Conservation (phyloP, 2,888 invertebrate species). For the Chouioia cunea region DNA sequence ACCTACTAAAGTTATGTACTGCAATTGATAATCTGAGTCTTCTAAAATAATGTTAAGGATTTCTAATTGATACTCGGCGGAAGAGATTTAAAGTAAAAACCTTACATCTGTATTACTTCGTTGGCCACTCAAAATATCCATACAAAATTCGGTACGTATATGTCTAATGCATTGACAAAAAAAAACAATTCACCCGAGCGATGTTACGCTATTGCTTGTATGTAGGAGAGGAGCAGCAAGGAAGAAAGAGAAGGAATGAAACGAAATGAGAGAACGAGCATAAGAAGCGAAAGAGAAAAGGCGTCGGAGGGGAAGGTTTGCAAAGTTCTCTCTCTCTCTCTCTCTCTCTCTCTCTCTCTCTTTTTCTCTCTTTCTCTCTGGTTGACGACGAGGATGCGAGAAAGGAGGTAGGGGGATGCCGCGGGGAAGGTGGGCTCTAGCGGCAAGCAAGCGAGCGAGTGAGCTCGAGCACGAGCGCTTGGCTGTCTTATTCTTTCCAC, state of each 20-base stretch:
- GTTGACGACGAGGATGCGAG: conserved; percentile 21
- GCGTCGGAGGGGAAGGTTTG: conserved; percentile 26
- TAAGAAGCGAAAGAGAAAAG: conserved; percentile 33
- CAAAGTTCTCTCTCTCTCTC: conserved; percentile 20
- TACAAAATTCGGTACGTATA: too few relatives aligned
- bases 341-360: too few relatives aligned
- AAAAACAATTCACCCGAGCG: conserved; percentile 32
- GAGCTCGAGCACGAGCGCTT: conserved; percentile 52
- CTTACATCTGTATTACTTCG: too few relatives aligned
- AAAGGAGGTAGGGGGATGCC: neutral
- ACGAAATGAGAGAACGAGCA: conserved; percentile 23
- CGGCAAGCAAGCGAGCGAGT: conserved; percentile 29
- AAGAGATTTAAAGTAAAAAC: too few relatives aligned
- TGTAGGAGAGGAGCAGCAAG: neutral
- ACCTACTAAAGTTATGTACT: too few relatives aligned
- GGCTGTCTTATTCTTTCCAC: conserved; percentile 69
- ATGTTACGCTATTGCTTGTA: conserved; percentile 17
- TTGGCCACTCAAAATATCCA: too few relatives aligned
- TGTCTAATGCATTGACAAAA: too few relatives aligned
- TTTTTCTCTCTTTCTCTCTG: too few relatives aligned
- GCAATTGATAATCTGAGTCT: too few relatives aligned
- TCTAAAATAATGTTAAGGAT: too few relatives aligned
- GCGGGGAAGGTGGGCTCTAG: conserved; percentile 22
- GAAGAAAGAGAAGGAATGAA: conserved; percentile 24
- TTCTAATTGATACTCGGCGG: too few relatives aligned